Evolutionary conservation across 92 coral and sea anemone genomes (phyloP).

Genomic region (Phenganax stokvisi): DNA sequence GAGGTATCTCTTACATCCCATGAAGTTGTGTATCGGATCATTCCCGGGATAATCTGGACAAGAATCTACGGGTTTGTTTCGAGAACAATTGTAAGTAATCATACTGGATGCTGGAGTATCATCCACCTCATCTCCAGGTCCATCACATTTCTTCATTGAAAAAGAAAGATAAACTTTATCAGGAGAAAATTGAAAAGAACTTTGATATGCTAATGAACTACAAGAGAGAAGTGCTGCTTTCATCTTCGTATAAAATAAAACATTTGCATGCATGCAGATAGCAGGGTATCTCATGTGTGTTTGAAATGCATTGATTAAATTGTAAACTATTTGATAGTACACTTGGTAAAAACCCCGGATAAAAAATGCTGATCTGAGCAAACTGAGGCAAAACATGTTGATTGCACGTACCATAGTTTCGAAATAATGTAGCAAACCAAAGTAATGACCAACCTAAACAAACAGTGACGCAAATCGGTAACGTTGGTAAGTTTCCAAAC

Average conservation of each 20-base stretch:
- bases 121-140: conserved; percentile 56
- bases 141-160: conserved; percentile 51
- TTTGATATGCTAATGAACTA: no score
- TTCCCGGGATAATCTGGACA: conserved; percentile 66
- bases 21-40: conserved; percentile 73
- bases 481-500: background rate
- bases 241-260: no score
- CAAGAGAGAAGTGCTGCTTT: no score
- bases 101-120: conserved; percentile 72
- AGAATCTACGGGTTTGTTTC: conserved; percentile 49
- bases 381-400: no score
- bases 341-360: background rate
- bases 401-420: conserved; percentile 29
- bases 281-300: no score
- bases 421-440: conserved; percentile 75
- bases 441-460: conserved; percentile 72
- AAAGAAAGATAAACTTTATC: background rate
- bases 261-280: no score
- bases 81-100: conserved; percentile 56
- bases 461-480: background rate
- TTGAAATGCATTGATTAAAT: background rate
- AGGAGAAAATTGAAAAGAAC: no score
- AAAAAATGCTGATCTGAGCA: no score
- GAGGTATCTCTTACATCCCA: conserved; percentile 66
- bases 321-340: background rate